Percentiles rank a stretch among this genome's conserved stretches.
phyloP scores from a whole-genome alignment of 2,888 invertebrate genomes.

The Lymantria dispar region DNA sequence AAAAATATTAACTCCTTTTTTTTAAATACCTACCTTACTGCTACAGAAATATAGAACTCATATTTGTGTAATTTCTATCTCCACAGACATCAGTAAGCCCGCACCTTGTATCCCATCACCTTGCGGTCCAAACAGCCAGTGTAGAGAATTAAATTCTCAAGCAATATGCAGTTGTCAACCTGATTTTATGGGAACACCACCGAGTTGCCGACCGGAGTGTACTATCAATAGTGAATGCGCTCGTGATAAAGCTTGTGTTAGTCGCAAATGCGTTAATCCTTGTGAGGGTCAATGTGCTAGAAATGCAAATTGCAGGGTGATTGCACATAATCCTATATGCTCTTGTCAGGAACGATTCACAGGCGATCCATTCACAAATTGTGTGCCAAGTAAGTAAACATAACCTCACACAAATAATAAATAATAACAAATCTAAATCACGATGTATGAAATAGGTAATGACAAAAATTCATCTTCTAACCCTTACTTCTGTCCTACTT shows the following conservation, averaged over 20 bases:
- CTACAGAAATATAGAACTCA: not conserved
- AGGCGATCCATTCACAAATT: conserved; percentile 88
- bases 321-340: conserved; percentile 92
- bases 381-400: conserved; percentile 72
- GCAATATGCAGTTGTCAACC: conserved; percentile 88
- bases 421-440: too few relatives aligned
- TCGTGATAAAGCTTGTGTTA: conserved; percentile 88
- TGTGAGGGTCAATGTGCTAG: conserved; percentile 91
- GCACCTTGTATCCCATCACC: conserved; percentile 88
- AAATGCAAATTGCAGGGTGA: conserved; percentile 90
- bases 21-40: not conserved
- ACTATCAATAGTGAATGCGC: conserved; percentile 91
- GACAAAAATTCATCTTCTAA: too few relatives aligned
- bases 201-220: conserved; percentile 91
- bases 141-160: conserved; percentile 85
- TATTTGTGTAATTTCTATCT: conserved; percentile 8
- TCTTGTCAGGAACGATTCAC: conserved; percentile 87
- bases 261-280: conserved; percentile 90
- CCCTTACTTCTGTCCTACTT: too few relatives aligned
- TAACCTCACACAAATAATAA: not conserved
- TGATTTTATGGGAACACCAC: conserved; percentile 88
- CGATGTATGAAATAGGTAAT: too few relatives aligned
- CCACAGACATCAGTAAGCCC: conserved; percentile 61
- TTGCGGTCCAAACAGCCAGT: conserved; percentile 90
- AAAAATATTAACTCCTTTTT: not conserved